Evolutionary conservation across 2,888 invertebrate species (phyloP).

Genomic region (Synanthedon formicaeformis): DNA sequence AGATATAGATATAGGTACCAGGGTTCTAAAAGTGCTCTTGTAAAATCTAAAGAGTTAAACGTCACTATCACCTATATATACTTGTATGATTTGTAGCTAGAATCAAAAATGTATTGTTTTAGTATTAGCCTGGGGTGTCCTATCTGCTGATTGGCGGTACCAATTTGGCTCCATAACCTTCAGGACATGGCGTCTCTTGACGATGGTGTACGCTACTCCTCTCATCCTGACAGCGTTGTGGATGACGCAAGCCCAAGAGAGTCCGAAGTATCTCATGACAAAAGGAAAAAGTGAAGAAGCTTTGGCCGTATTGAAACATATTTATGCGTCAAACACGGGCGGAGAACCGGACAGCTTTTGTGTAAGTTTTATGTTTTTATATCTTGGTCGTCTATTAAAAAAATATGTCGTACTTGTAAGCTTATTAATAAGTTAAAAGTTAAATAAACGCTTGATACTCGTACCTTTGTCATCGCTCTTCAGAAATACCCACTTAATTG

Average conservation of each 20-base stretch:
- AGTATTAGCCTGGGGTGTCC: constrained; percentile 76
- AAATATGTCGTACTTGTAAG: too few species aligned
- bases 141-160: constrained; percentile 62
- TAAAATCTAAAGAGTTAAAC: too few species aligned
- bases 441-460: too few species aligned
- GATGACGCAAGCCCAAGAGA: constrained; percentile 72
- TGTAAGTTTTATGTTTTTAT: constrained; percentile 23
- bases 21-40: too few species aligned
- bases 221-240: constrained; percentile 54
- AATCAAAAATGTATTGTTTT: constrained; percentile 1
- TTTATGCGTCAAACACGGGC: constrained; percentile 41
- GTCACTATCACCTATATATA: too few species aligned
- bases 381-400: background rate
- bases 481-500: too few species aligned
- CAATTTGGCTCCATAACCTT: constrained; percentile 43
- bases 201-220: constrained; percentile 74
- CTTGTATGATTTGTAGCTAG: too few species aligned
- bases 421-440: too few species aligned
- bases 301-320: constrained; percentile 42
- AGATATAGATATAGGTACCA: too few species aligned
- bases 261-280: constrained; percentile 80
- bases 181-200: constrained; percentile 80
- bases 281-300: constrained; percentile 72
- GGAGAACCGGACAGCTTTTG: constrained; percentile 27
- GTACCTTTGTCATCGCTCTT: too few species aligned